Base-by-base conservation (phyloP, 2,888 invertebrate genomes). In the Chloroclystis v-ata region DNA sequence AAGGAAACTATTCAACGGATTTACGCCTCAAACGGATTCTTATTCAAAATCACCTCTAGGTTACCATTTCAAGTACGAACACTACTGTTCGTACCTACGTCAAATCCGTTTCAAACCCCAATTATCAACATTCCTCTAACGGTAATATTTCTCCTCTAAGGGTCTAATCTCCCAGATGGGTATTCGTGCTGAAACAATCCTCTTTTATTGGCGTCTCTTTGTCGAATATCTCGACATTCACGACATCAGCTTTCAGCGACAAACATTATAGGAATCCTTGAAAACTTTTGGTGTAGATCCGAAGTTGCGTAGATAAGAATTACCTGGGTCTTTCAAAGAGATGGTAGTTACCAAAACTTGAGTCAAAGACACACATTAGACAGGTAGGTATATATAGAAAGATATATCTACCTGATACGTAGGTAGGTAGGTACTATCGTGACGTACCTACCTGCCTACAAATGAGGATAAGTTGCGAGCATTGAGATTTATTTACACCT, bases 161-260 rank as follows among this genome's bases (percentile, higher is more conserved):
- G 37, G 32, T 35, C 43, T 82, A 83, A 84, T 85, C 82, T 76
- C 77, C 78, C 83, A 78, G 72, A 75, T 77, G 84, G 77, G 78
- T 77, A 84, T 79, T 78, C 84, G 82, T 79, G 83, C 82, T 68
- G 80, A 84, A 83, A 74, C 73, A 70, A 81, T 78, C 69, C 75
- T 67, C 76, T 80, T 85, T 84, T 84, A 84, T 84, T 84, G 81
- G 75, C 67, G 62, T 75, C 69, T 72, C 82, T 78, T 79, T 78
- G 75, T 78, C 63, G 69, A 74, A 76, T 70, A 69, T 67, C 72
- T 77, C 65, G 69, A 74, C 73, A 72, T 76, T 77, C 74, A 71
- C 58, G 56, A 57, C 56, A 58, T 49, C 56, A 59, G 43, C 48
- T 62, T 65, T 64, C 61, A 61, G 65, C 43, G 28, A 43, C 38